Evolutionary conservation across 2,113 vertebrate genomes (phyloP), one percentile per base, ranked within the genome.

Genomic region (Scophthalmus maximus): DNA sequence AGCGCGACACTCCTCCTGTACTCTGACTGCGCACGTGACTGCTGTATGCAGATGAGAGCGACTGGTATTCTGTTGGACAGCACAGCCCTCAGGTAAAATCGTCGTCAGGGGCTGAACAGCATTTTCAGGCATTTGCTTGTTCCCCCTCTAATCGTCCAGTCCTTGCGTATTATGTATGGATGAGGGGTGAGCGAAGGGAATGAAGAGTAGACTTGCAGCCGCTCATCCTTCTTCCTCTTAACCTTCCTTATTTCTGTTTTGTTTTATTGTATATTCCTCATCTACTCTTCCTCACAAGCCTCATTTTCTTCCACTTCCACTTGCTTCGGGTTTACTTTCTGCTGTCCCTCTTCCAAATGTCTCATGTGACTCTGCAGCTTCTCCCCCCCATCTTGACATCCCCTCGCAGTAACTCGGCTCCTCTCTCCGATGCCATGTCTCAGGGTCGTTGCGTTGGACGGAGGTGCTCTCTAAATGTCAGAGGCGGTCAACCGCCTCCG

Each of bases 391-490:
- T 70, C 60, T 34, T 30, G 42, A 78, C 59, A 20, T 72, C 69
- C 67, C 78, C 61, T 27, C 18, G 56, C 53, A 32, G 23, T 34
- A 47, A 32, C 75, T 59, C 27, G 5, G 20, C 57, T 70, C 59
- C 30, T 69, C 49, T 56, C 15, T 38, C 18, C 15, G 65, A 66
- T 12, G 52, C 77, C 4, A 44, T 57, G 78, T 79, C 74, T 84
- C 15, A 60, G 82, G 79, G 81, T 88, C 44, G 60, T 60, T 67
- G 55, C 30, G 18, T 71, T 52, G 76, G 73, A 69, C 23, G 40
- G 71, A 68, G 26, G 79, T 40, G 84, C 75, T 89, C 78, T 78
- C 74, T 79, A 91, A 93, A 94, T 93, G 92, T 92, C 93, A 92
- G 82, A 85, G 78, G 81, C 83, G 76, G 80, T 91, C 84, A 78